These are phyloP conservation scores for Lycorma delicatula DNA, from an alignment of 1,140 invertebrate genomes.

Conservation along the genomic window DNA sequence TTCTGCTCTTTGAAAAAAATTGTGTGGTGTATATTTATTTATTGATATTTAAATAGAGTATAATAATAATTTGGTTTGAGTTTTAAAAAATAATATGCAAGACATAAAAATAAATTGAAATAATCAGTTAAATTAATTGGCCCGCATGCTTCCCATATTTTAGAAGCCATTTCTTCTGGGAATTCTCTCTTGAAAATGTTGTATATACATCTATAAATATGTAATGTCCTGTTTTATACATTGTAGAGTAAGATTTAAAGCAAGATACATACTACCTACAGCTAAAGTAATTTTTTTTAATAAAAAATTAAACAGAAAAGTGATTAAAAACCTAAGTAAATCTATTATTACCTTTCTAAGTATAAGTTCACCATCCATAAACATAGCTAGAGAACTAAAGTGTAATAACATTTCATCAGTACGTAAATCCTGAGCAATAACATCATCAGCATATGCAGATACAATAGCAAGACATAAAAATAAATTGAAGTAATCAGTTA, in stretches of 20 bases:
- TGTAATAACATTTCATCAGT: conserved; percentile 90
- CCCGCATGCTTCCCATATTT: conserved; percentile 77
- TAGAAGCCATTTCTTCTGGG: conserved; percentile 45
- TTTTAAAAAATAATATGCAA: too few species aligned
- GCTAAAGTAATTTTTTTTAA: too few species aligned
- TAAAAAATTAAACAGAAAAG: too few species aligned
- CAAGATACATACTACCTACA: too few species aligned
- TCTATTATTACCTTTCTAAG: conserved; percentile 62
- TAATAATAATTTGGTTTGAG: too few species aligned
- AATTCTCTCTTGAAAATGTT: conserved; percentile 76
- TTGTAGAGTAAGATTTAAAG: too few species aligned
- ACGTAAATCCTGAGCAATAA: conserved; percentile 78
- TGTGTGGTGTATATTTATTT: too few species aligned
- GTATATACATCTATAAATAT: too few species aligned
- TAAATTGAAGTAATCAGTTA: conserved; percentile 89
- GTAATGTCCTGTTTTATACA: too few species aligned
- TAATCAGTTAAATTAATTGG: conserved; percentile 82
- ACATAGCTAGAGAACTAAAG: conserved; percentile 91
- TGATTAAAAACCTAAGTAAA: too few species aligned
- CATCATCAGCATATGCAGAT: conserved; percentile 84
- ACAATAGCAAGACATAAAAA: conserved; percentile 89
- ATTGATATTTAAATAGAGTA: too few species aligned
- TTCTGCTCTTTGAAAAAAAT: too few species aligned
- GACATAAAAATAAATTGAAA: conserved; percentile 83
- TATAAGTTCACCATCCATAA: conserved; percentile 89